Conservation (phyloP, 2,113 vertebrate genomes). For the Albula glossodonta region DNA sequence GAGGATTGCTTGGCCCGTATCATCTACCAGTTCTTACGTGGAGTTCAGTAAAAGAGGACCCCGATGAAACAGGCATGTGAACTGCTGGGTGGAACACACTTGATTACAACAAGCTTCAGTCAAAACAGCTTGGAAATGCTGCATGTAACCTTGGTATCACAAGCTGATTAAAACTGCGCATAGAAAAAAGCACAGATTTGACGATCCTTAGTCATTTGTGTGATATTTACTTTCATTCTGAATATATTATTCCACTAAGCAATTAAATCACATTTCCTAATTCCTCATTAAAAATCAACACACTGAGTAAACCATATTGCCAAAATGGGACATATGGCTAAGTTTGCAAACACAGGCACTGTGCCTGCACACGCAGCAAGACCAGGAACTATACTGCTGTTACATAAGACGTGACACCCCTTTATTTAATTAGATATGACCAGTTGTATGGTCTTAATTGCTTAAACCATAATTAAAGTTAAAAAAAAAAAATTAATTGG, state of each 20-base stretch:
- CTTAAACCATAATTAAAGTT: not conserved
- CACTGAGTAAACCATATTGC: not conserved
- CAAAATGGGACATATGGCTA: not conserved
- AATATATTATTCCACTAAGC: not conserved
- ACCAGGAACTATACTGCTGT: not conserved
- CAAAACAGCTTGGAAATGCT: not conserved
- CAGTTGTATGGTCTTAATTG: not conserved
- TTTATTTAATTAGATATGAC: not conserved
- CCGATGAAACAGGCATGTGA: constrained; percentile 26
- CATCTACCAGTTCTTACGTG: not conserved
- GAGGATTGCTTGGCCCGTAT: constrained; percentile 13
- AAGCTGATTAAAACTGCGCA: constrained; percentile 5
- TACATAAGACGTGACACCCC: not conserved
- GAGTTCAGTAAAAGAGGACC: not conserved
- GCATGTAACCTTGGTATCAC: constrained; percentile 23
- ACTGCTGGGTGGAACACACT: constrained; percentile 22
- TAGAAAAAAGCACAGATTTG: not conserved
- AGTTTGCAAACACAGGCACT: not conserved
- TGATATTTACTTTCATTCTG: not conserved
- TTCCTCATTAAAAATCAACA: constrained; percentile 2
- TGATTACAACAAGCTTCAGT: constrained; percentile 12
- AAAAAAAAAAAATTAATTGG: not conserved
- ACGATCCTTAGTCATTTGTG: not conserved
- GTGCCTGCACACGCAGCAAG: not conserved
- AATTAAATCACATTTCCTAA: not conserved